Conservation (phyloP, 2,113 vertebrate species). For the Salvator merianae region DNA sequence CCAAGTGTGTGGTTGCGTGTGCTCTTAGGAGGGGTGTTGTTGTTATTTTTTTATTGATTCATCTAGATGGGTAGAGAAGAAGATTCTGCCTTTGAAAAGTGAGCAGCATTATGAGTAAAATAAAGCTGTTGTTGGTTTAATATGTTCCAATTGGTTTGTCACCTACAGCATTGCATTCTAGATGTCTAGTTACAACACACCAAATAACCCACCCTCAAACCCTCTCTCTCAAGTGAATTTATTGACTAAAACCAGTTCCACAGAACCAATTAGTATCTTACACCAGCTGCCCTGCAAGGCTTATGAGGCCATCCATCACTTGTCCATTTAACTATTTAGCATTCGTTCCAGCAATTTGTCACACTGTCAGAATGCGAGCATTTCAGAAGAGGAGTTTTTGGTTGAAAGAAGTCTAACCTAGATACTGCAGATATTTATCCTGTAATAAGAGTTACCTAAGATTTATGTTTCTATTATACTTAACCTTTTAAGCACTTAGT, state of each 20-base stretch:
- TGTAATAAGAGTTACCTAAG: constrained; percentile 71
- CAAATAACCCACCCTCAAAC: constrained; percentile 36
- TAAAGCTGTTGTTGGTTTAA: constrained; percentile 64
- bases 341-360: constrained; percentile 85
- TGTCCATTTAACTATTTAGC: constrained; percentile 85
- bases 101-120: constrained; percentile 37
- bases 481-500: constrained; percentile 71
- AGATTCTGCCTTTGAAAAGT: constrained; percentile 49
- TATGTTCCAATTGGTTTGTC: constrained; percentile 66
- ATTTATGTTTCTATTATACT: constrained; percentile 73
- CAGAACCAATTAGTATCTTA: constrained; percentile 85
- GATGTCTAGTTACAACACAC: constrained; percentile 51
- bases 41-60: background rate
- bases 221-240: constrained; percentile 76
- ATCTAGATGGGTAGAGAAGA: background rate
- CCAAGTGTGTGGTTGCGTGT: background rate
- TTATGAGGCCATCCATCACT: constrained; percentile 84
- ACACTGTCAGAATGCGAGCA: constrained; percentile 78
- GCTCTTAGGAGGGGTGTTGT: background rate
- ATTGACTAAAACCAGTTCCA: constrained; percentile 83
- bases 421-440: constrained; percentile 70
- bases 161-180: constrained; percentile 67
- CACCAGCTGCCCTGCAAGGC: constrained; percentile 77
- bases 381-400: constrained; percentile 75
- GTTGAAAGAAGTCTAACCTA: constrained; percentile 76